Evolutionary conservation across 92 coral and sea anemone species (phyloP), one percentile per base, ranked within the genome.

Genomic region (Zoanthus sansibaricus): DNA sequence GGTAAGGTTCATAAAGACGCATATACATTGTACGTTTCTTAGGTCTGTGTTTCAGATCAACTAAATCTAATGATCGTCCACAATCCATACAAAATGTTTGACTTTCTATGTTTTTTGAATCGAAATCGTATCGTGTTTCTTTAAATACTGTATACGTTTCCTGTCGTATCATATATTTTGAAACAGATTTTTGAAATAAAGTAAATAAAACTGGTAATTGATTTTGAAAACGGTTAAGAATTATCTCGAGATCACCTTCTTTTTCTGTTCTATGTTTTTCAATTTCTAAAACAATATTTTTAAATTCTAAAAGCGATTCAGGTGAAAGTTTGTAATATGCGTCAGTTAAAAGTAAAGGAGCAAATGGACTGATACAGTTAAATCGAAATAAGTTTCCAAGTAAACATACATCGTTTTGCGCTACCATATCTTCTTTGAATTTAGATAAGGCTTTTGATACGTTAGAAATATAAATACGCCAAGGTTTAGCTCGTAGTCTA

Each of bases 31-130:
- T 71, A 8, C 75, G 42, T 71, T 71, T 33, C n/a, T 25, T 71
- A 1, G 75, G 75, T 30, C 75, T 71, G 17, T 71, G 75, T 25
- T 71, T 71, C 6, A 71, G 47, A 25, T 71, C 47, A 46, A 71
- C 33, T 15, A 71, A 8, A 30, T 33, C 47, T 15, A 71, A n/a
- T 9, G 33, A 31, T 6, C 75, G 42, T 71, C 75, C 75, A 9
- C 75, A 71, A 31, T 71, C 47, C 6, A 71, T 71, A 25, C 75
- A 71, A 25, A 31, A 71, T 0, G 75, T 44, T 9, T 71, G 75
- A 9, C 45, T 48, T 71, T 71, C 47, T 17, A 31, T 25, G 3
- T 71, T 46, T 12, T 12, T 56, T 0, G 75, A 6, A 7, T 25
- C 45, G 42, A 31, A 5, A 2, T 31, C 75, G 14, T 30, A 7